phyloP scores from a whole-genome alignment of 2,888 invertebrate species.

The Morinoia aosen region DNA sequence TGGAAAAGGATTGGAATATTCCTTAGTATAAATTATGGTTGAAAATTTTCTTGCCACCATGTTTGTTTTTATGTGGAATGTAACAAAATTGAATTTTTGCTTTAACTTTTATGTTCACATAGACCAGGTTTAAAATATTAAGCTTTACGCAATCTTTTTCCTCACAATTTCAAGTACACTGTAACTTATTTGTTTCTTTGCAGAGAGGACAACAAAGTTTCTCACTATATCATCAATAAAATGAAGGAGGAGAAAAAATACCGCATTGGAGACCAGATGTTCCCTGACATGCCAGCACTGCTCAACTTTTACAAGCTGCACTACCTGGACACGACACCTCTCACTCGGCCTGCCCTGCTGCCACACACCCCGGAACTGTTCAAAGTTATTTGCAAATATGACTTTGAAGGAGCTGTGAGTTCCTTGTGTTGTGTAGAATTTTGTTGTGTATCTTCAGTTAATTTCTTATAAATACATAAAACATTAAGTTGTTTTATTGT shows the following conservation, averaged over 20 bases:
- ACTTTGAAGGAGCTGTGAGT: no score
- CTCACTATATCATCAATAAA: conserved; percentile 97
- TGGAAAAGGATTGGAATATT: not conserved
- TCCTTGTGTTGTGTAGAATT: no score
- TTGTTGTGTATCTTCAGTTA: no score
- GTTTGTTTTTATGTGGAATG: not conserved
- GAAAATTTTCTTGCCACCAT: not conserved
- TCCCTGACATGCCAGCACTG: conserved; percentile 90
- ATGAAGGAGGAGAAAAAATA: conserved; percentile 84
- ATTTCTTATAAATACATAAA: no score
- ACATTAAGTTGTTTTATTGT: no score
- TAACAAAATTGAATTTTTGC: not conserved
- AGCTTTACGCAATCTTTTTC: not conserved
- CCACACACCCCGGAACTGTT: not conserved
- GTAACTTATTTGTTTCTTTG: conserved; percentile 65
- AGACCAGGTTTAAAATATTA: not conserved
- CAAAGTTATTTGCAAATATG: no score
- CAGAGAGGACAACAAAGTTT: conserved; percentile 95
- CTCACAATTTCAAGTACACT: not conserved
- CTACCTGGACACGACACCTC: conserved; percentile 95
- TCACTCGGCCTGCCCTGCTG: conserved; percentile 82
- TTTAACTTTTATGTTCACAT: not conserved
- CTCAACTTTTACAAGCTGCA: conserved; percentile 95
- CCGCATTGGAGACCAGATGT: conserved; percentile 95
- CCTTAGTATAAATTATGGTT: not conserved